Base-by-base conservation (phyloP, 2,113 vertebrate genomes). In the Deroptyus accipitrinus region DNA sequence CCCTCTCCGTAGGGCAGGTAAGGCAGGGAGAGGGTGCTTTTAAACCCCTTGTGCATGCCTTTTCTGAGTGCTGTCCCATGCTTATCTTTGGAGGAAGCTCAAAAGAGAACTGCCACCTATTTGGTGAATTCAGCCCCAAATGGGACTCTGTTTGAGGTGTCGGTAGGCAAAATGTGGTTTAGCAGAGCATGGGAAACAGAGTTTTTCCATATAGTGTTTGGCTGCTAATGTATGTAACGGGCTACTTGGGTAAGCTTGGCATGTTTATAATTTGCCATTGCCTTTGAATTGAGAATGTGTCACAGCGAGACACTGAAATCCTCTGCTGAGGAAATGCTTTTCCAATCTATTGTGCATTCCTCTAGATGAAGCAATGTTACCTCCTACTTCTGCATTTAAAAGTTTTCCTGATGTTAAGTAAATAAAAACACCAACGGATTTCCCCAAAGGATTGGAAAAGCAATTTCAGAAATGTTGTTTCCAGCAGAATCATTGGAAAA, bases 221-320 rank as follows among this genome's bases (percentile, higher is more conserved):
- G 51, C 84, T 84, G 88, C 76, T 95, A 78, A 63, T 49, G 25
- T 52, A 57, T 83, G 62, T 91, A 90, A 93, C 76, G 69, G 86
- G 89, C 95, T 96, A 79, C 72, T 95, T 83, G 11, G 4, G 44
- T 42, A 14, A 73, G 57, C 91, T 86, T 84, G 93, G 63, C 83
- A 83, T 95, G 94, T 96, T 93, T 95, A 86, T 96, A 88, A 86
- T 97, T 89, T 94, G 86, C 88, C 46, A 35, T 88, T 94, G 83
- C 73, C 88, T 94, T 92, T 85, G 76, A 94, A 93, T 95, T 93
- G 92, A 89, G 87, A 44, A 82, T 67, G 46, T 92, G 90, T 90
- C 61, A 78, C 66, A 92, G 70, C 77, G 80, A 63, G 73, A 77
- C 88, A 91, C 83, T 72, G 46, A 68, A 39, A 39, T 94, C 84